These are phyloP conservation scores for Proterorhinus semilunaris DNA, from an alignment of 2,113 vertebrate species.

Conservation along the genomic window DNA sequence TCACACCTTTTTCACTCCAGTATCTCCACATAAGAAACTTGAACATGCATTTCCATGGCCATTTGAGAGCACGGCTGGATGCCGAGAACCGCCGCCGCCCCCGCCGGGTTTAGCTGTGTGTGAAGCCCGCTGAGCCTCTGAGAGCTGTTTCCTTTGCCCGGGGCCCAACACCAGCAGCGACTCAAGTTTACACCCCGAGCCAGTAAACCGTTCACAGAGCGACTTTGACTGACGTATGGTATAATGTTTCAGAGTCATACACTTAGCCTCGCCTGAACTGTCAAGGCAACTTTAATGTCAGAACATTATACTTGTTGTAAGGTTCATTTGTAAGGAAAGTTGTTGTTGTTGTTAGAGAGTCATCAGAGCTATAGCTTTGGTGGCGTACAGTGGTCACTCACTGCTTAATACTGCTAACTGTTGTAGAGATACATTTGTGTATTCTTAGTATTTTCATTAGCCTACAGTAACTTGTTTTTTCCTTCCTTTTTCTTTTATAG, in stretches of 20 bases:
- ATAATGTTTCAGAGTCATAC: neutral
- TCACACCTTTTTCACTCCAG: neutral
- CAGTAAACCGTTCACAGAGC: neutral
- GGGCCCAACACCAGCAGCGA: neutral
- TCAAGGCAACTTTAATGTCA: neutral
- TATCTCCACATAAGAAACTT: neutral
- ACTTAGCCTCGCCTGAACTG: neutral
- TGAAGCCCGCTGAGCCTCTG: conserved; percentile 2
- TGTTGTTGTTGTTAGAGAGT: neutral
- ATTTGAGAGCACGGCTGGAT: conserved; percentile 3
- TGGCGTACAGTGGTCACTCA: neutral
- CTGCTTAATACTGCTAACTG: too few relatives aligned
- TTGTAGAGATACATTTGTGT: too few relatives aligned
- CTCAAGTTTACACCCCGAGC: neutral
- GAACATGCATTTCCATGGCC: conserved; percentile 2
- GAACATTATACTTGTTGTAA: neutral
- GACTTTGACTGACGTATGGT: conserved; percentile 3
- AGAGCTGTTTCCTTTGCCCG: conserved; percentile 1
- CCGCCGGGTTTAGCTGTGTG: conserved; percentile 1
- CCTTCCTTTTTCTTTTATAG: neutral
- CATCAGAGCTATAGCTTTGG: neutral
- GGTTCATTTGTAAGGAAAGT: neutral
- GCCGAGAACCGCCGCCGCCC: neutral
- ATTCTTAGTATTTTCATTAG: too few relatives aligned
- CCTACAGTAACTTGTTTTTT: too few relatives aligned